Evolutionary conservation across 2,888 invertebrate genomes (phyloP).

Genomic region (Exephanes ischioxanthus): DNA sequence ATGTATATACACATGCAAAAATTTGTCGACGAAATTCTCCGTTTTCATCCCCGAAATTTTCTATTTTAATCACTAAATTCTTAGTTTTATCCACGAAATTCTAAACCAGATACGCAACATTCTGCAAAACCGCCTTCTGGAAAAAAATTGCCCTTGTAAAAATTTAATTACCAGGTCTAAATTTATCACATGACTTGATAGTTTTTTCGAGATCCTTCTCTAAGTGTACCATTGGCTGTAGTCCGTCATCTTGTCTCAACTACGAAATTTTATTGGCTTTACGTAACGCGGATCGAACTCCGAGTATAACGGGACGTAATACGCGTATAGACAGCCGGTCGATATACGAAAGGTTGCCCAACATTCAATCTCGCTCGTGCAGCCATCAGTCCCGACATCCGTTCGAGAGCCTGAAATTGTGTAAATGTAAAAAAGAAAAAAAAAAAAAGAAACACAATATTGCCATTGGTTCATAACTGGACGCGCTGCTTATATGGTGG

Average conservation of each 20-base stretch:
- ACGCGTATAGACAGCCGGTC: conserved; percentile 18
- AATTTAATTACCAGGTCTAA: too few species aligned
- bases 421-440: conserved; percentile 20
- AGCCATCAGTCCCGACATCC: conserved; percentile 21
- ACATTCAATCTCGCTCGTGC: conserved; percentile 42
- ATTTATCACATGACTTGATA: too few species aligned
- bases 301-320: conserved; percentile 17
- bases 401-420: conserved; percentile 13
- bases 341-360: conserved; percentile 39
- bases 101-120: too few species aligned
- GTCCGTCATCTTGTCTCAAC: conserved; percentile 1
- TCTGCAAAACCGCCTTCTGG: too few species aligned
- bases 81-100: too few species aligned
- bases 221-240: background rate
- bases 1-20: too few species aligned
- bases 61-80: too few species aligned
- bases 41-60: too few species aligned
- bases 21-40: too few species aligned
- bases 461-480: conserved; percentile 4
- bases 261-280: conserved; percentile 33
- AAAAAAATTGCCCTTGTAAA: too few species aligned
- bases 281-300: conserved; percentile 36
- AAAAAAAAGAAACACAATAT: background rate
- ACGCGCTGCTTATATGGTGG: background rate
- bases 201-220: too few species aligned